Percentiles rank a stretch among this genome's conserved stretches.
phyloP scores from a whole-genome alignment of 2,113 vertebrate genomes.

The Sinocyclocheilus rhinocerous region DNA sequence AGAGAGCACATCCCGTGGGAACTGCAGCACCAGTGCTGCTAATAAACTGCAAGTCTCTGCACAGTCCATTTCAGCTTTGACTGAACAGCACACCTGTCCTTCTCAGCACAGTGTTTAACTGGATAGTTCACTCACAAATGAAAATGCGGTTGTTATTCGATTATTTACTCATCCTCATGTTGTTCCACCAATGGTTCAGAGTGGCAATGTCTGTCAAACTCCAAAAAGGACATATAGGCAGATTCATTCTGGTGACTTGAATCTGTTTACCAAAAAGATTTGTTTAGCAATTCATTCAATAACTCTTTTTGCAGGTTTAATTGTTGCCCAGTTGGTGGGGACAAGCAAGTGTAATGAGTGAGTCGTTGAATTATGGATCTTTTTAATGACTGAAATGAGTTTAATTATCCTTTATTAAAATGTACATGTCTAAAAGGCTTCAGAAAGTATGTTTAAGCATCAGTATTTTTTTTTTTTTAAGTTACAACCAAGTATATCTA shows the following conservation, averaged over 20 bases:
- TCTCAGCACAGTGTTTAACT: not conserved
- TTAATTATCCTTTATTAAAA: too few relatives aligned
- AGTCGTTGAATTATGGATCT: too few relatives aligned
- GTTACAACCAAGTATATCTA: too few relatives aligned
- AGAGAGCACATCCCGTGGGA: constrained; percentile 21
- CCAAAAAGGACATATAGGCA: not conserved
- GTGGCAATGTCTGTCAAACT: not conserved
- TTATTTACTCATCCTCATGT: not conserved
- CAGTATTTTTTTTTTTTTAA: too few relatives aligned
- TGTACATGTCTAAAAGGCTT: too few relatives aligned
- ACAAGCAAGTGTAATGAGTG: not conserved
- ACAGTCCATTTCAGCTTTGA: constrained; percentile 16
- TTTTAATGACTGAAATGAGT: too few relatives aligned
- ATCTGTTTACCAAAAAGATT: not conserved
- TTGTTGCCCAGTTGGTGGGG: not conserved
- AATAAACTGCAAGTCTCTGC: constrained; percentile 33
- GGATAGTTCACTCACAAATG: not conserved
- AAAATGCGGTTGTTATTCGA: not conserved
- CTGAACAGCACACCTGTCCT: constrained; percentile 7
- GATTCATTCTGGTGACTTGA: not conserved
- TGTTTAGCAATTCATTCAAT: too few relatives aligned
- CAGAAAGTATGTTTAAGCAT: too few relatives aligned
- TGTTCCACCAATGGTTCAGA: not conserved
- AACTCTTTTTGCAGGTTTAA: too few relatives aligned
- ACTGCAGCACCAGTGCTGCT: constrained; percentile 61